These are phyloP conservation scores for Tenthredo mesomela DNA, from an alignment of 2,888 invertebrate genomes.

Conservation along the genomic window DNA sequence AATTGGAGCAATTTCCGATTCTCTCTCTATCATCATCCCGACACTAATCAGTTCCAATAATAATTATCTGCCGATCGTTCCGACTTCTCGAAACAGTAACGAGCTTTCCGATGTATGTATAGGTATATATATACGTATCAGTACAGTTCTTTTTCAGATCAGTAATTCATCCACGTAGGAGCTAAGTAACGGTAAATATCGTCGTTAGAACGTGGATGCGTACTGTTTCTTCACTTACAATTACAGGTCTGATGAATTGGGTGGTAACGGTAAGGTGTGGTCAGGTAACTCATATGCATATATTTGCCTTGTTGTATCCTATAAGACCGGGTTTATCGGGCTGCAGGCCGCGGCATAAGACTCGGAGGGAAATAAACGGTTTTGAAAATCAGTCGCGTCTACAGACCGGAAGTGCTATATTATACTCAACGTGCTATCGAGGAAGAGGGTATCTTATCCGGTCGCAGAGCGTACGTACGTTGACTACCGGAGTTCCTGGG, in stretches of 20 bases:
- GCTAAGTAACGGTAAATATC: background rate
- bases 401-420: constrained; percentile 31
- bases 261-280: constrained; percentile 28
- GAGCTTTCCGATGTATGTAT: background rate
- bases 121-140: background rate
- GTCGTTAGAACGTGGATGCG: background rate
- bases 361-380: background rate
- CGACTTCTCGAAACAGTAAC: background rate
- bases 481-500: constrained; percentile 60
- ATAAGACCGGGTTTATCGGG: background rate
- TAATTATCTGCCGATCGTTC: too few species aligned
- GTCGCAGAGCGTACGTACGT: constrained; percentile 60
- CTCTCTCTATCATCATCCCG: too few species aligned
- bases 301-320: background rate
- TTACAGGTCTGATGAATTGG: background rate
- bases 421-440: constrained; percentile 54
- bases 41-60: too few species aligned
- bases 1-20: too few species aligned
- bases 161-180: background rate
- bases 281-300: background rate
- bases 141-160: background rate
- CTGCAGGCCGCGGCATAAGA: too few species aligned
- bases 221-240: background rate
- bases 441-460: constrained; percentile 64
- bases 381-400: constrained; percentile 48